phyloP scores from a whole-genome alignment of 2,888 invertebrate genomes.

The Sclerodermus sp. region DNA sequence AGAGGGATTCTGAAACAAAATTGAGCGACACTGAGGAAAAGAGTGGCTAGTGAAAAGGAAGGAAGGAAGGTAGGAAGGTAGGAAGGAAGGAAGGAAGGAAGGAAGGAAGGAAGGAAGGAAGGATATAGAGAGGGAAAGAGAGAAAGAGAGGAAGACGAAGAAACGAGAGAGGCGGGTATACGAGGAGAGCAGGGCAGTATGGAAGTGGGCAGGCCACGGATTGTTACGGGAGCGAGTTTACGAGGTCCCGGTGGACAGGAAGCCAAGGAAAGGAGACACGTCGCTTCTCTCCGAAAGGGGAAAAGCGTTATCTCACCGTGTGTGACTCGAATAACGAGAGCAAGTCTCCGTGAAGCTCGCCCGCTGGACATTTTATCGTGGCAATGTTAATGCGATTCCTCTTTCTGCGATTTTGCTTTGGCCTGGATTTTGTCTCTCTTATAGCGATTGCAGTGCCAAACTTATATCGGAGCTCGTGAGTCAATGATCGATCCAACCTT shows the following conservation, averaged over 20 bases:
- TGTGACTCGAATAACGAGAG: constrained; percentile 49
- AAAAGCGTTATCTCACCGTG: constrained; percentile 38
- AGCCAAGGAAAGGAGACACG: constrained; percentile 30
- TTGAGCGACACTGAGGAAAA: not conserved
- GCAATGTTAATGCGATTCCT: constrained; percentile 35
- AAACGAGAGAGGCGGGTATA: constrained; percentile 1
- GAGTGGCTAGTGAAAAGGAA: not conserved
- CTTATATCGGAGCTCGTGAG: no score
- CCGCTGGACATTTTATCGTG: constrained; percentile 27
- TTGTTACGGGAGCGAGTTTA: constrained; percentile 43
- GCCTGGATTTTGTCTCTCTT: no score
- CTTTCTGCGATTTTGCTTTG: no score
- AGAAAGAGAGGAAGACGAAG: not conserved
- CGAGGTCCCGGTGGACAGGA: constrained; percentile 43
- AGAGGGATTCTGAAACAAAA: no score
- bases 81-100: constrained; percentile 2
- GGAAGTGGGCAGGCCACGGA: constrained; percentile 35
- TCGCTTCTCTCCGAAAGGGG: constrained; percentile 30
- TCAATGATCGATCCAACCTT: no score
- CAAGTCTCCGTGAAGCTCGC: constrained; percentile 27
- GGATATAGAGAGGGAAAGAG: constrained; percentile 3
- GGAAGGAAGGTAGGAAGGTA: not conserved
- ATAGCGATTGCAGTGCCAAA: no score
- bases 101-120: not conserved
- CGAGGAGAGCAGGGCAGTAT: constrained; percentile 6